A percentile compares a stretch with the other conserved stretches of the same genome.
phyloP scores from a whole-genome alignment of 23 tunicate genomes.

The Oikopleura dioica region DNA sequence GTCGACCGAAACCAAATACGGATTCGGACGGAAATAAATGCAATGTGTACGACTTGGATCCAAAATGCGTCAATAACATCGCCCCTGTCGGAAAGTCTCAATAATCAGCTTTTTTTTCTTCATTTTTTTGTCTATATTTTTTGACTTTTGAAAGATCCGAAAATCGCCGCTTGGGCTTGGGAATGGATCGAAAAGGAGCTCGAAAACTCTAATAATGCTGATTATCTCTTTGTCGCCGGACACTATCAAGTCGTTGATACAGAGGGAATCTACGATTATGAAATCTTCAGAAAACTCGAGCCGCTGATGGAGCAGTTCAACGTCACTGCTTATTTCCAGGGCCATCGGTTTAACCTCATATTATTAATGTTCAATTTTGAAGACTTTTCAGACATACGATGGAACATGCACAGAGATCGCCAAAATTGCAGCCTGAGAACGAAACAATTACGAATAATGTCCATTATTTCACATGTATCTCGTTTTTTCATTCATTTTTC shows the following conservation, averaged over 20 bases:
- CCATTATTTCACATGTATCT: neutral
- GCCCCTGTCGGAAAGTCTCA: too few relatives aligned
- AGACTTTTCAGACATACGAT: neutral
- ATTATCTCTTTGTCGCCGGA: slow-evolving; percentile 36
- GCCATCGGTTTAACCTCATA: too few relatives aligned
- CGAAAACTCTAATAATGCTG: slow-evolving; percentile 13
- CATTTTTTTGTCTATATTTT: slow-evolving; percentile 14
- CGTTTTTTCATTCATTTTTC: too few relatives aligned
- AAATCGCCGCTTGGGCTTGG: slow-evolving; percentile 39
- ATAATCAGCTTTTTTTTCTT: too few relatives aligned
- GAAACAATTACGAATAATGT: neutral
- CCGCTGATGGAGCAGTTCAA: slow-evolving; percentile 24
- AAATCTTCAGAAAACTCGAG: slow-evolving; percentile 7
- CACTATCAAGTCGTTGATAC: slow-evolving; percentile 33
- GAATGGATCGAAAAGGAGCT: slow-evolving; percentile 36
- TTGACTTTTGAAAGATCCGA: too few relatives aligned
- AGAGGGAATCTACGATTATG: slow-evolving; percentile 15
- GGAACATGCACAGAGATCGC: too few relatives aligned
- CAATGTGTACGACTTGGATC: too few relatives aligned
- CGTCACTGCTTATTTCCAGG: neutral
- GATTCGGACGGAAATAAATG: too few relatives aligned
- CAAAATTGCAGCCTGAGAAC: too few relatives aligned
- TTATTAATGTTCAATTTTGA: too few relatives aligned
- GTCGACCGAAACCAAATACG: too few relatives aligned
- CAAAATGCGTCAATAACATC: too few relatives aligned